Evolutionary conservation across 1,140 invertebrate species (phyloP).

Genomic region (Pteromalus puparum): DNA sequence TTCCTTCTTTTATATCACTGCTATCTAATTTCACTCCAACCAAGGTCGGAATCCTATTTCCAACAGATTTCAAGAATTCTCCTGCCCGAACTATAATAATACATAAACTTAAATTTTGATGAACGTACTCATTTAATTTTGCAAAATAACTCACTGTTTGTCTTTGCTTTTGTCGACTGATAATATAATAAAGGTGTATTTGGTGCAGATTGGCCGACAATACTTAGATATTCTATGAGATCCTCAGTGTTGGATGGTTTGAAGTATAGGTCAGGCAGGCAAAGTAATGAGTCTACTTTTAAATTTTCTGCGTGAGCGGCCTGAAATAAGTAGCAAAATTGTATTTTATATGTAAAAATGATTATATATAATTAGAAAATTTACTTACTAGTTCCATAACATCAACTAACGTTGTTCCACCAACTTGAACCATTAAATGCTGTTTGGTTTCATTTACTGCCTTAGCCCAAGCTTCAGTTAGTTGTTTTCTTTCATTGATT

Average conservation of each 20-base stretch:
- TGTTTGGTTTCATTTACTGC: constrained; percentile 76
- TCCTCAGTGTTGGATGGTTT: constrained; percentile 81
- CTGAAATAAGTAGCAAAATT: constrained; percentile 77
- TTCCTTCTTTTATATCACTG: constrained; percentile 79
- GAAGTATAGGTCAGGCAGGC: constrained; percentile 86
- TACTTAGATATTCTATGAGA: constrained; percentile 82
- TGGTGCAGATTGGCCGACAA: constrained; percentile 82
- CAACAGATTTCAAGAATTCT: constrained; percentile 79
- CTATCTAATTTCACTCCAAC: constrained; percentile 85
- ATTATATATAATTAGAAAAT: no score
- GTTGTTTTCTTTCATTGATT: constrained; percentile 81
- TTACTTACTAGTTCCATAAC: constrained; percentile 82
- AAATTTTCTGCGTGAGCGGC: constrained; percentile 83
- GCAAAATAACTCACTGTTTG: neutral
- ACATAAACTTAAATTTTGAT: neutral
- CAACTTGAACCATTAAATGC: constrained; percentile 86
- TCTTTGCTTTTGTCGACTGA: constrained; percentile 76
- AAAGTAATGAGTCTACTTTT: constrained; percentile 83
- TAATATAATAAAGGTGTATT: constrained; percentile 89
- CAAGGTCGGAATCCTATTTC: constrained; percentile 81
- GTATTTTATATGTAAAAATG: no score
- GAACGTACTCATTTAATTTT: neutral
- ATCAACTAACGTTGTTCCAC: constrained; percentile 83
- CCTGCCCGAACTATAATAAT: constrained; percentile 51
- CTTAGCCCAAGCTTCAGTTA: constrained; percentile 82